phyloP scores from a whole-genome alignment of 2,113 vertebrate genomes.

The Bubalus kerabau region DNA sequence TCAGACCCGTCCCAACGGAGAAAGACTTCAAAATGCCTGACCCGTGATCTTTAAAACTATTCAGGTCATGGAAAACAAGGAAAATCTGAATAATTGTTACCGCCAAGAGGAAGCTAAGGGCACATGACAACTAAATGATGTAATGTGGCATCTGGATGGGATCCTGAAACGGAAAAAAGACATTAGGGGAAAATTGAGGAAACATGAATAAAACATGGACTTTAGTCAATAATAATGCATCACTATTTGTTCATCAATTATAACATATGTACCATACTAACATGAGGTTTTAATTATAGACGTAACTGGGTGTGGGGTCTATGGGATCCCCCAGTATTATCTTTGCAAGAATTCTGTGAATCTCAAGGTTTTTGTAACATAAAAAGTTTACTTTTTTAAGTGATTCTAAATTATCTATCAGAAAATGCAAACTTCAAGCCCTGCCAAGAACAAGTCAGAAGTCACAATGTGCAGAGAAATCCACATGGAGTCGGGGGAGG shows the following conservation, averaged over 20 bases:
- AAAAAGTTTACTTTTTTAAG: background rate
- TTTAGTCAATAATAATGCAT: background rate
- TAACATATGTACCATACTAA: background rate
- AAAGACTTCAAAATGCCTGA: background rate
- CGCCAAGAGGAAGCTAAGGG: background rate
- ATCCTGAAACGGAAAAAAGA: background rate
- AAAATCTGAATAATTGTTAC: background rate
- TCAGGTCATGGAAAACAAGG: background rate
- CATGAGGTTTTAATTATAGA: background rate
- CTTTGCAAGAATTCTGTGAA: background rate
- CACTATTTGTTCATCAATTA: background rate
- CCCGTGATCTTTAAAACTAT: background rate
- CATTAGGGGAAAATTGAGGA: background rate
- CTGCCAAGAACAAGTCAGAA: background rate
- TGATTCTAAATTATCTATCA: background rate
- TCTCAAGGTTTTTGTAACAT: background rate
- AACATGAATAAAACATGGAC: background rate
- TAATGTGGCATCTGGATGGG: background rate
- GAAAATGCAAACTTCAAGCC: conserved; percentile 8
- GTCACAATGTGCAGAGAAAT: background rate
- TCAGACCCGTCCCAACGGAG: background rate
- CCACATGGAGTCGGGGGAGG: background rate
- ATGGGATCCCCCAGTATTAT: background rate
- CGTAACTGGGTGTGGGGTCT: background rate
- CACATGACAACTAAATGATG: background rate